A percentile compares a stretch with the other conserved stretches of the same genome.
Conservation (phyloP, 2,113 vertebrate genomes). For the Centrocercus urophasianus region DNA sequence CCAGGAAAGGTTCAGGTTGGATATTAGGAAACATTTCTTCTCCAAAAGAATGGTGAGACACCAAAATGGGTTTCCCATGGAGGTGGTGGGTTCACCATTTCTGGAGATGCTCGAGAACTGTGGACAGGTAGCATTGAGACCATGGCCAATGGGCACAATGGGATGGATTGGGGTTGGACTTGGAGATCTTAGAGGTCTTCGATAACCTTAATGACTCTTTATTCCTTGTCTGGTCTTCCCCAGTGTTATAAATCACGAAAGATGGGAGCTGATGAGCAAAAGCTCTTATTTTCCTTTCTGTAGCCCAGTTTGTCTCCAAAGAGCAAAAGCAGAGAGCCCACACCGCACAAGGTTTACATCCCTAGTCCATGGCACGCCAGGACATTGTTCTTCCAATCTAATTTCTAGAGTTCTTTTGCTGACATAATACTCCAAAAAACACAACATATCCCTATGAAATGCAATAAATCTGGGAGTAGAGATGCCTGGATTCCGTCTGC, state of each 20-base stretch:
- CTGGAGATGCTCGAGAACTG: not conserved
- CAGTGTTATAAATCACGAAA: not conserved
- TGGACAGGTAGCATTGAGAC: no score
- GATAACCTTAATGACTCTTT: no score
- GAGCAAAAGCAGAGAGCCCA: not conserved
- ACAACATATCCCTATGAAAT: not conserved
- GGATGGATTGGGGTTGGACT: no score
- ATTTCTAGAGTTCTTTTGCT: not conserved
- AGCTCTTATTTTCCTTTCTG: not conserved
- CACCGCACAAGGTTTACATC: not conserved
- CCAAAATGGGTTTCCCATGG: not conserved
- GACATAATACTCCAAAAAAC: conserved; percentile 11
- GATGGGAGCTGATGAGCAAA: not conserved
- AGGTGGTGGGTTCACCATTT: not conserved
- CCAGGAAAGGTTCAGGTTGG: not conserved
- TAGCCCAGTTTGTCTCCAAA: not conserved
- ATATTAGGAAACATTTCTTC: not conserved
- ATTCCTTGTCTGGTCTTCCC: not conserved
- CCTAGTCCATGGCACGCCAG: not conserved
- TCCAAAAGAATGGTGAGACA: not conserved
- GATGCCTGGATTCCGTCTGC: not conserved
- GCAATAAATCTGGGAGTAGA: conserved; percentile 7
- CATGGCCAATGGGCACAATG: not conserved
- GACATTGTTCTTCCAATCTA: not conserved
- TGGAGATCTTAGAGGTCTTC: no score